Base-by-base conservation (phyloP, 2,888 invertebrate species). In the Dyspetes luteomarginatus region DNA sequence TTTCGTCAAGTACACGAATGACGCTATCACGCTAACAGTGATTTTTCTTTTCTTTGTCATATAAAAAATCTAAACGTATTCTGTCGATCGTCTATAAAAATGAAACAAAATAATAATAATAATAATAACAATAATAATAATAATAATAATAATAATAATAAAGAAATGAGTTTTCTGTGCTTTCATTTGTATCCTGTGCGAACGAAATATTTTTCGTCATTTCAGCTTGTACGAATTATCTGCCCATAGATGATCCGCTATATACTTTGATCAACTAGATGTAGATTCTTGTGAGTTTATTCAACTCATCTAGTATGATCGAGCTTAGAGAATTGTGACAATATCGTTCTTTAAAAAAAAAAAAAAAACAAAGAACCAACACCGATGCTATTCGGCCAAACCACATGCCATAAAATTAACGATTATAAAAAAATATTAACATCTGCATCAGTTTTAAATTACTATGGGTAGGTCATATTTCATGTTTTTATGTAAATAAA, bases 401-500 rank as follows among this genome's bases (percentile, higher is more conserved):
- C 84, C 85, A 83, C 84, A 82, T 85, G 84, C 86, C 82, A 85
- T 74, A 79, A 84, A 85, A 85, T 73, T n/a, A 80, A 84, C 85
- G 65, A 67, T 74, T 78, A 62, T 60, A 83, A 78, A 81, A 36
- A 81, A 79, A 82, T 81, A 80, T 58, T 67, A 82, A 82, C 85
- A 86, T 85, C 86, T 87, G 88, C 90, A 88, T 86, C 89, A 88
- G 86, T 89, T 90, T n/a, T n/a, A 85, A 87, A 87, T 88, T 89
- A 89, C 88, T 88, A 89, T 87, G 88, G 88, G 86, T 88, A 90
- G 68, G 69, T 89, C 88, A 89, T 90, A 89, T 90, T 81, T 91
- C 89, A 90, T 89, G 89, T 90, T 91, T 90, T 89, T 90, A 90
- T 91, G 90, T 91, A 91, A 90, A 91, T 91, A 91, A 90, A 91